Evolutionary conservation across 2,113 vertebrate genomes (phyloP).

Genomic region (Nematolebias whitei): DNA sequence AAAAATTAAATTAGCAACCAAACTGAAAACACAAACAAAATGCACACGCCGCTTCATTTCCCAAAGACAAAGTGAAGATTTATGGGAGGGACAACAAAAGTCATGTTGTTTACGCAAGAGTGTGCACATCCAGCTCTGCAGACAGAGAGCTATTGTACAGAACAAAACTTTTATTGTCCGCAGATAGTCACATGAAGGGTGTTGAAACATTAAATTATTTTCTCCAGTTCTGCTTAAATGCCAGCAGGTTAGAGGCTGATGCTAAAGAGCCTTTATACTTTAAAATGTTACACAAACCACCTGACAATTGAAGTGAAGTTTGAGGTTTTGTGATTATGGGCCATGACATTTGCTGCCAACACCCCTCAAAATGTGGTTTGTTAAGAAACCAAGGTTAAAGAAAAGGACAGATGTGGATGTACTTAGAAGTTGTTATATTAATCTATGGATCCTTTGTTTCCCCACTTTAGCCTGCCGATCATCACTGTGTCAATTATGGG

Average conservation of each 20-base stretch:
- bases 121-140: conserved; percentile 11
- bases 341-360: conserved; percentile 3
- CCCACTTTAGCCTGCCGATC: not conserved
- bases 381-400: not conserved
- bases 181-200: conserved; percentile 47
- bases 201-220: conserved; percentile 17
- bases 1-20: not conserved
- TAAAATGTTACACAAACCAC: conserved; percentile 3
- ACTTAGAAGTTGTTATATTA: no score
- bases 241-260: conserved; percentile 18
- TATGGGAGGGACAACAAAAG: conserved; percentile 12
- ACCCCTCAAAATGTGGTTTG: not conserved
- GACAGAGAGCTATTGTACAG: conserved; percentile 55
- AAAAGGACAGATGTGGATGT: not conserved
- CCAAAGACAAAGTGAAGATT: conserved; percentile 11
- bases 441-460: no score
- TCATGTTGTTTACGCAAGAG: conserved; percentile 35
- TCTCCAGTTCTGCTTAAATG: conserved; percentile 11
- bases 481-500: not conserved
- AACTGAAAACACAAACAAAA: not conserved
- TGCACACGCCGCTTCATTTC: conserved; percentile 6
- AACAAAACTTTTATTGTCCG: conserved; percentile 50
- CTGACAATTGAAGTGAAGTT: conserved; percentile 1
- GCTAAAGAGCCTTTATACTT: conserved; percentile 9
- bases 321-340: not conserved